Evolutionary conservation across 2,888 invertebrate genomes (phyloP).

Genomic region (Lasioglossum pauxillum): DNA sequence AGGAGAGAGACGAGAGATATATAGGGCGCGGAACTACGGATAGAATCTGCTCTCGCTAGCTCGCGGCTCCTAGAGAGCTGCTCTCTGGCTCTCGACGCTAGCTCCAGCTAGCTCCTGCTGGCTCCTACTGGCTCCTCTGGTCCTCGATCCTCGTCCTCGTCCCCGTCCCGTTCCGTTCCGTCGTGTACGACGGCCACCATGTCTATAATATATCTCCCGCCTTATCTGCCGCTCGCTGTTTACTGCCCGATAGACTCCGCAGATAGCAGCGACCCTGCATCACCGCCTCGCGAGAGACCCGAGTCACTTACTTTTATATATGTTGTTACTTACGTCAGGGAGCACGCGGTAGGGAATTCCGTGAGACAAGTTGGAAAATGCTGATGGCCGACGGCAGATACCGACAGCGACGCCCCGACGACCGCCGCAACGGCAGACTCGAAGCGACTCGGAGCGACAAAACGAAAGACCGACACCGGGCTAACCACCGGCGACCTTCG

Average conservation of each 20-base stretch:
- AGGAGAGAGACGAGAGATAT: constrained; percentile 52
- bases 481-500: constrained; percentile 6
- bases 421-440: constrained; percentile 39
- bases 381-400: constrained; percentile 78
- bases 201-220: constrained; percentile 83
- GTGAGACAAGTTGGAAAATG: constrained; percentile 82
- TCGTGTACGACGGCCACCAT: constrained; percentile 74
- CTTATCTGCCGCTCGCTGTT: constrained; percentile 84
- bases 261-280: constrained; percentile 81
- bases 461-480: background rate
- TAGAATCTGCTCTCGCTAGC: constrained; percentile 44
- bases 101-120: constrained; percentile 11
- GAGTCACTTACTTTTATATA: constrained; percentile 82
- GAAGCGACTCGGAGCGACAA: background rate
- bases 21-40: constrained; percentile 58
- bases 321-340: constrained; percentile 81
- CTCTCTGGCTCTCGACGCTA: constrained; percentile 20
- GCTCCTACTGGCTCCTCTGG: constrained; percentile 54
- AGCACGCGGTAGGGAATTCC: constrained; percentile 73
- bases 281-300: constrained; percentile 78
- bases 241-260: constrained; percentile 84
- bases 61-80: constrained; percentile 41
- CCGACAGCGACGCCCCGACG: constrained; percentile 65
- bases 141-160: constrained; percentile 17
- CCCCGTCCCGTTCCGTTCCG: constrained; percentile 1